Percentiles rank a stretch among this genome's conserved stretches.
Evolutionary conservation across 2,113 vertebrate genomes (phyloP).

Genomic region (Xiphias gladius): DNA sequence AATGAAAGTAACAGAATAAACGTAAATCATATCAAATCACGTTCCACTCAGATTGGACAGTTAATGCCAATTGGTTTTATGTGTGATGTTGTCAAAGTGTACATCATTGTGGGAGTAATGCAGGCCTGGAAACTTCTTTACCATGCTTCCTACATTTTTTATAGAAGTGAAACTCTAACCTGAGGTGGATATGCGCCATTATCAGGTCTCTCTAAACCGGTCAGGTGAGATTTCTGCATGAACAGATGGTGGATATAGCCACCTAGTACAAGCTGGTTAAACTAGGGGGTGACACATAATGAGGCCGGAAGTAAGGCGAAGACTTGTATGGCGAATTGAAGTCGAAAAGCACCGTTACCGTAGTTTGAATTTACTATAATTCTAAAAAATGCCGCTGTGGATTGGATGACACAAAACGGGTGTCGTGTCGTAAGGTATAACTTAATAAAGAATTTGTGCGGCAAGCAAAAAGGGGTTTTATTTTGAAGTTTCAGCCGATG

Average conservation of each 20-base stretch:
- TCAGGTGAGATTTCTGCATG: conserved; percentile 68
- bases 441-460: rapidly evolving
- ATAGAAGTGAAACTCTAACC: conserved; percentile 67
- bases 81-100: neutral
- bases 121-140: neutral
- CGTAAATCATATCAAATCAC: neutral
- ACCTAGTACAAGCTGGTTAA: neutral
- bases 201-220: conserved; percentile 65
- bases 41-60: no score
- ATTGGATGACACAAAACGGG: neutral
- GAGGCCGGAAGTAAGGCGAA: conserved; percentile 26
- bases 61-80: neutral
- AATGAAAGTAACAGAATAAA: neutral
- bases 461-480: neutral
- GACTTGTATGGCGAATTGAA: rapidly evolving
- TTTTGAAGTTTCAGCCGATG: conserved; percentile 44
- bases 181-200: conserved; percentile 23
- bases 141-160: conserved; percentile 48
- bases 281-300: neutral
- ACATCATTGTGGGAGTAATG: no score
- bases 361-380: neutral
- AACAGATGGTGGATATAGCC: conserved; percentile 25
- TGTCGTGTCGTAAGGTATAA: rapidly evolving
- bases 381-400: rapidly evolving
- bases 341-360: neutral